phyloP scores from a whole-genome alignment of 2,797 vertebrate species.

The Tangara arthus region DNA sequence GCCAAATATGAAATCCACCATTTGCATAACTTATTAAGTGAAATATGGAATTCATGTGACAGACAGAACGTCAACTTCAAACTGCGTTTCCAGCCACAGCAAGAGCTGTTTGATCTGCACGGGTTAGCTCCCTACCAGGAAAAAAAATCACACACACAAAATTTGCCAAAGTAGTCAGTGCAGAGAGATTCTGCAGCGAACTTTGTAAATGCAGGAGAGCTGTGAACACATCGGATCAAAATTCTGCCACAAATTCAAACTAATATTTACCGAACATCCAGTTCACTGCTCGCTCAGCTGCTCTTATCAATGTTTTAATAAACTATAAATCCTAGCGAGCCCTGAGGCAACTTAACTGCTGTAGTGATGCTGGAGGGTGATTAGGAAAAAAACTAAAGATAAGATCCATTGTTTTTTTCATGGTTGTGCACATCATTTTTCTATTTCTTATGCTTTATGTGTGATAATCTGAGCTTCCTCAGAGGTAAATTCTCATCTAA shows the following conservation, averaged over 20 bases:
- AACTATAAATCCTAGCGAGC: slow-evolving; percentile 64
- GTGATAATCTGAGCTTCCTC: slow-evolving; percentile 70
- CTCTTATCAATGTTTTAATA: slow-evolving; percentile 65
- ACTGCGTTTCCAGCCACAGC: slow-evolving; percentile 33
- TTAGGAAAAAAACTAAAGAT: slow-evolving; percentile 59
- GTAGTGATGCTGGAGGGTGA: slow-evolving; percentile 64
- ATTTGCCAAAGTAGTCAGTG: not conserved
- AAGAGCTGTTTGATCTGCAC: slow-evolving; percentile 28
- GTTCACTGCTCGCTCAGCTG: slow-evolving; percentile 49
- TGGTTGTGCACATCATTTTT: slow-evolving; percentile 65
- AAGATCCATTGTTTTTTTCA: slow-evolving; percentile 71
- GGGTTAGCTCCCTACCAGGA: not conserved
- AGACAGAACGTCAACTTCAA: slow-evolving; percentile 33
- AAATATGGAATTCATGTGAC: slow-evolving; percentile 47
- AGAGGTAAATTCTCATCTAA: slow-evolving; percentile 73
- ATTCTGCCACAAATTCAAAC: slow-evolving; percentile 54
- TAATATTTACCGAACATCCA: slow-evolving; percentile 49
- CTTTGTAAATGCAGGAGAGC: slow-evolving; percentile 6
- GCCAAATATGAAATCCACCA: slow-evolving; percentile 1
- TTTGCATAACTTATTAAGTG: slow-evolving; percentile 42
- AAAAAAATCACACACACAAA: not conserved
- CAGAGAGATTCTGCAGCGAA: slow-evolving; percentile 12
- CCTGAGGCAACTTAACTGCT: slow-evolving; percentile 55
- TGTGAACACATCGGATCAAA: slow-evolving; percentile 2
- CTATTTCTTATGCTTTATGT: slow-evolving; percentile 65